These are phyloP conservation scores for Molorchus minor DNA, from an alignment of 2,888 invertebrate genomes.

Conservation along the genomic window DNA sequence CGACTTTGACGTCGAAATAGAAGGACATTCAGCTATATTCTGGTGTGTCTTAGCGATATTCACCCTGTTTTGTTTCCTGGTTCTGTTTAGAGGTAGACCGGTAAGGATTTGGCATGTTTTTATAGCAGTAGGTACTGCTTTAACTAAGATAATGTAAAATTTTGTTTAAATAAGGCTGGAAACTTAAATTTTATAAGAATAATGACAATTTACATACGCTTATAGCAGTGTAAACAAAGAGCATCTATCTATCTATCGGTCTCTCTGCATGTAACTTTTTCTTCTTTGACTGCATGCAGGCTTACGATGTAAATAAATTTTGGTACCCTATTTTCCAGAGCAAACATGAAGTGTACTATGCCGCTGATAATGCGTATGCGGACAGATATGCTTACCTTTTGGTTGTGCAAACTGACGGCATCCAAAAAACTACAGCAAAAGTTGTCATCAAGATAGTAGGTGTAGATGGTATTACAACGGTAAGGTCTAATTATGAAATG, in stretches of 20 bases:
- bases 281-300: too few species aligned
- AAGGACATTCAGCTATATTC: background rate
- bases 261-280: too few species aligned
- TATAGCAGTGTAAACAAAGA: too few species aligned
- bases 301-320: too few species aligned
- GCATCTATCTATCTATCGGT: too few species aligned
- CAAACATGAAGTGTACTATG: conserved; percentile 6
- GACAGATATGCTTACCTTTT: conserved; percentile 5
- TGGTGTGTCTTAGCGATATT: background rate
- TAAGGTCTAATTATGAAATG: too few species aligned
- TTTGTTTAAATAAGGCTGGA: too few species aligned
- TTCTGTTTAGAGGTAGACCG: background rate
- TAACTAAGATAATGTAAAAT: too few species aligned
- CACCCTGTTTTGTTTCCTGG: background rate
- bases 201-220: too few species aligned
- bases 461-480: background rate
- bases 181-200: too few species aligned
- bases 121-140: too few species aligned
- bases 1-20: background rate
- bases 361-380: conserved; percentile 2
- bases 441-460: conserved; percentile 5
- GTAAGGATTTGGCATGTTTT: too few species aligned
- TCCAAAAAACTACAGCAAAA: conserved; percentile 1
- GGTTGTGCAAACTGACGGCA: background rate
- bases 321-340: background rate